Base-by-base conservation (phyloP, 2,888 invertebrate genomes). In the Dasypolia templi region DNA sequence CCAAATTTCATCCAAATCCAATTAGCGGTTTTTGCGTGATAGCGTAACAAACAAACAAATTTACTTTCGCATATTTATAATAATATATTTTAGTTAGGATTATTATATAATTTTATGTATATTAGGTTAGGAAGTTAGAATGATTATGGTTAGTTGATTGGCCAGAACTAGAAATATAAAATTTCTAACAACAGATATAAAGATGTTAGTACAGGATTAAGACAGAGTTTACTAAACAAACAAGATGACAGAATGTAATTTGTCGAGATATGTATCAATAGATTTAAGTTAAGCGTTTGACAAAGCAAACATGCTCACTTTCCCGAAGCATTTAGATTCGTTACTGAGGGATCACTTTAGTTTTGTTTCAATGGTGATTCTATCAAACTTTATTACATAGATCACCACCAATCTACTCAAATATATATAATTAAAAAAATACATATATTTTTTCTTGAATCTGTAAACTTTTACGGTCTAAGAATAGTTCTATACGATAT, bases 271-370 rank as follows among this genome's bases (percentile, higher is more conserved):
- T 42, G 19, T 74, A 44, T 53, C 22, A 61, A 42, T 46, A 59
- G 73, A 73, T 75, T 46, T 55, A 35, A 39, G 46, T 46, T 39
- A n/a, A 22, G 39, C n/a, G 19, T 72, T 58, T 59, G 42, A 49
- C 6, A 32, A 19, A 58, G 32, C 44, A 4, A 35, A 55, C 26
- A 26, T 71, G 22, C 11, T 26, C n/a, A 75, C 44, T 46, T n/a
- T 46, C 26, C 17, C 26, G 46, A 35, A 19, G 26, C 35, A 72
- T 39, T 58, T 44, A 51, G 14, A n/a, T 35, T 32, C 5, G n/a
- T 19, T 26, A 44, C 17, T 49, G 1, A 35, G 53, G 5, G 9
- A 29, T 29, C 44, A 35, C 42, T 7, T 70, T 22, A 14, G 3
- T 0, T n/a, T n/a, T n/a, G 5, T 12, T 5, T 46, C 32, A 62